Conservation (phyloP, 2,888 invertebrate genomes). For the Patella caerulea region DNA sequence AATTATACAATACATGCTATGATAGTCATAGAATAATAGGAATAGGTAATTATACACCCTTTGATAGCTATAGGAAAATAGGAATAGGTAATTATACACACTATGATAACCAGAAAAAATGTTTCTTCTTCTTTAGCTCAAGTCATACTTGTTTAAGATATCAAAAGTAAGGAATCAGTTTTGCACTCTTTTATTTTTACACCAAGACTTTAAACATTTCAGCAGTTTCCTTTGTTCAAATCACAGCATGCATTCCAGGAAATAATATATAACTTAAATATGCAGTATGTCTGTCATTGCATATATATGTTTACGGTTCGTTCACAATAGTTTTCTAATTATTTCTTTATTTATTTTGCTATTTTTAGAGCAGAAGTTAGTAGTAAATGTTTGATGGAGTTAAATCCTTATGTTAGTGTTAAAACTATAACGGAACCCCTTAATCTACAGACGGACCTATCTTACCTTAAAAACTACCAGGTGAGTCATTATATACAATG, state of each 20-base stretch:
- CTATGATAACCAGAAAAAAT: too few species aligned
- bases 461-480: conserved; percentile 61
- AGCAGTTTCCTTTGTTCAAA: background rate
- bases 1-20: too few species aligned
- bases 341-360: background rate
- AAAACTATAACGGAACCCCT: conserved; percentile 48
- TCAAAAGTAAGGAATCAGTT: too few species aligned
- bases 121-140: too few species aligned
- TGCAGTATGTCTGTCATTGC: background rate
- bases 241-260: background rate
- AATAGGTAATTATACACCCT: too few species aligned
- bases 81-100: too few species aligned
- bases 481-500: conserved; percentile 35
- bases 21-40: too few species aligned
- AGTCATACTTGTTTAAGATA: too few species aligned
- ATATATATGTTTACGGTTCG: background rate
- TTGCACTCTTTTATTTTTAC: too few species aligned
- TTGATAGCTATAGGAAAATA: too few species aligned
- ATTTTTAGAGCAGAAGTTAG: conserved; percentile 65
- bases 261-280: background rate
- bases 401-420: conserved; percentile 70
- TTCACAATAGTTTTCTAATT: background rate
- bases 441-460: conserved; percentile 50
- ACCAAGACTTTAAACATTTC: too few species aligned
- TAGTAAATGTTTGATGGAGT: conserved; percentile 58